Base-by-base conservation (phyloP, 2,888 invertebrate genomes). In the Diarsia dahlii region DNA sequence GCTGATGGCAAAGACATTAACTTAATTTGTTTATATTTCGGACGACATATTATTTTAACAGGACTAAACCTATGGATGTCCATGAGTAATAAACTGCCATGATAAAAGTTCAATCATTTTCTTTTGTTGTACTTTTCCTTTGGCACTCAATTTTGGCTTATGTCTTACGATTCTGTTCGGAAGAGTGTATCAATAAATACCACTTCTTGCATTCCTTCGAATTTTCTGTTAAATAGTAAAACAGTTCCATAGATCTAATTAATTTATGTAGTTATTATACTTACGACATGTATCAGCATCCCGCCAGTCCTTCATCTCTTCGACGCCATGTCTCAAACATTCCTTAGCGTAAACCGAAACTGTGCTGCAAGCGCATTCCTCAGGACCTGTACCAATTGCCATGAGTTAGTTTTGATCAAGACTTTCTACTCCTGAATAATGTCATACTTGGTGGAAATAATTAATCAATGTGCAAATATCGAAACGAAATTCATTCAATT, bases 221-320 rank as follows among this genome's bases (percentile, higher is more conserved):
- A 56, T 56, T 3, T 23, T 56, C 13, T 23, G 56, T 23, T 23
- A 56, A 2, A 13, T 56, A 3, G 3, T 13, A 23, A 23, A 56
- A 13, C 28, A 56, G 2, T 28, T 58, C 23, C 15, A 28, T 58
- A 15, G 28, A 58, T 15, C 58, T 56, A 2, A 28, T 58, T 13
- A 0, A 28, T 58, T 15, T 58, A 39, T 6, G 10, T 3, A 45
- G 9, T 28, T 28, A n/a, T 3, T 34, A 48, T 66, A 97, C 98
- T 98, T 96, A 99, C 99, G 98, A 91, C 99, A 99, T 65, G 98
- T 97, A 13, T 97, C 97, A n/a, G 97, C 95, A 88, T 98, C 98
- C 69, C 99, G 97, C 99, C 99, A 99, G 62, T 97, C 97, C 70
- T 97, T 95, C 87, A 97, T 96, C 78, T 97, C 94, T 39, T 96